phyloP scores from a whole-genome alignment of 2,888 invertebrate species.

The Nemoura dubitans region DNA sequence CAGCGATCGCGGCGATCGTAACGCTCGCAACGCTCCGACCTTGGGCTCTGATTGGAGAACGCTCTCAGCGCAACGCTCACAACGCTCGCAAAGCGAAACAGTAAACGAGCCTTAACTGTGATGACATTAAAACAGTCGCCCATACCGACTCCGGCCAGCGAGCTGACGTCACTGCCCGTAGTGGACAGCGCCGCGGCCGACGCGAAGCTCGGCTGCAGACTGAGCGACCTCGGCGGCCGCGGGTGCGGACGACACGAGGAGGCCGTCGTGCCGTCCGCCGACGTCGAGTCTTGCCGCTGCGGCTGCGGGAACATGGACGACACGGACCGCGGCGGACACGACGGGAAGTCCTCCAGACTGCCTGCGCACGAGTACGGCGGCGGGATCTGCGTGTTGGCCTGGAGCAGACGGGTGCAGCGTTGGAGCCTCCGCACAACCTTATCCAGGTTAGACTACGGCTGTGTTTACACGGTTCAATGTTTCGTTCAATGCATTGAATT shows the following conservation, averaged over 20 bases:
- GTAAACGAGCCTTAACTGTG: too few species aligned
- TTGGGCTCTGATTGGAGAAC: too few species aligned
- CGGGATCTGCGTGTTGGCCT: conserved; percentile 83
- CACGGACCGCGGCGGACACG: conserved; percentile 45
- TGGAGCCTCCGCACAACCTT: too few species aligned
- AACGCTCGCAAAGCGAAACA: too few species aligned
- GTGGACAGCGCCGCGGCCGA: conserved; percentile 57
- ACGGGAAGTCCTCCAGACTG: conserved; percentile 71
- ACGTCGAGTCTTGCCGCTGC: conserved; percentile 39
- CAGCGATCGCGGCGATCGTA: too few species aligned
- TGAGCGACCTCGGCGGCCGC: conserved; percentile 17
- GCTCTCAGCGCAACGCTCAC: too few species aligned
- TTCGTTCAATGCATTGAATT: too few species aligned
- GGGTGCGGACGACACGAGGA: conserved; percentile 8
- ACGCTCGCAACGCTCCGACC: too few species aligned
- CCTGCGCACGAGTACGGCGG: conserved; percentile 85
- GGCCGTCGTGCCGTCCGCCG: conserved; percentile 23
- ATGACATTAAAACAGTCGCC: neutral
- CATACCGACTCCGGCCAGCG: conserved; percentile 65
- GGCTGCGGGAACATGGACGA: conserved; percentile 39
- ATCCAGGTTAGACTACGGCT: too few species aligned
- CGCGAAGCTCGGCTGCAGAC: conserved; percentile 43
- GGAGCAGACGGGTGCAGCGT: conserved; percentile 51
- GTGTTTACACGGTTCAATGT: too few species aligned
- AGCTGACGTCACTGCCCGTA: conserved; percentile 74